Percentiles rank a stretch among this genome's conserved stretches.
Conservation (phyloP, 2,888 invertebrate genomes). For the Noctua pronuba region DNA sequence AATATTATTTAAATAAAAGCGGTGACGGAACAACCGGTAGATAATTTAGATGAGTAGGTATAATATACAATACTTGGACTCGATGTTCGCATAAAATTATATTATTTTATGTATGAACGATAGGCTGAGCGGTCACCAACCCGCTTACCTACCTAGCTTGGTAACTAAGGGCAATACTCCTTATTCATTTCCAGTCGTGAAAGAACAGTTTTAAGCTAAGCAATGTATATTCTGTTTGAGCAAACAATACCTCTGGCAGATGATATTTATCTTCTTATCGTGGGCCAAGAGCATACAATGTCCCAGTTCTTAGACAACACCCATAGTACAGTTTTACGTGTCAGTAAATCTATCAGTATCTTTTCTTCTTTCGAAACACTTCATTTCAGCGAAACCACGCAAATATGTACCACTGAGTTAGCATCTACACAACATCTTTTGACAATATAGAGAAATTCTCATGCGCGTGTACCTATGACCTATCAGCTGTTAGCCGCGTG, state of each 20-base stretch:
- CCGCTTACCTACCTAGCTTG: constrained; percentile 9
- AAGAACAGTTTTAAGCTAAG: constrained; percentile 1
- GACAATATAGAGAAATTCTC: too few species aligned
- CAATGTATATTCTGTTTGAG: not conserved
- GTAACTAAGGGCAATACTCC: constrained; percentile 30
- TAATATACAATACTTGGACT: constrained; percentile 30
- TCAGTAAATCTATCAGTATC: not conserved
- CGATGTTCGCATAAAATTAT: constrained; percentile 52
- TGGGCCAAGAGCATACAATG: not conserved
- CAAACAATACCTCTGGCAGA: not conserved
- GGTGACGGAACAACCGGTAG: constrained; percentile 40
- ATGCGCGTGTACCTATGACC: too few species aligned
- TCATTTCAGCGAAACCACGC: not conserved
- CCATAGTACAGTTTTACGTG: not conserved
- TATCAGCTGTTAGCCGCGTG: too few species aligned
- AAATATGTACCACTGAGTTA: too few species aligned
- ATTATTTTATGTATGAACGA: constrained; percentile 37
- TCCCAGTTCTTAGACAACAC: not conserved
- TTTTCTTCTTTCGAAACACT: not conserved
- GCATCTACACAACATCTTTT: too few species aligned
- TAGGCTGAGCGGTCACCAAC: constrained; percentile 49
- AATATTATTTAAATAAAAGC: constrained; percentile 43
- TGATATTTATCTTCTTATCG: not conserved
- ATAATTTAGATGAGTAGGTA: constrained; percentile 30
- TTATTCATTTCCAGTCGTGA: not conserved